These are phyloP conservation scores for Chironomus tentans DNA, from an alignment of 2,888 invertebrate species.

Conservation along the genomic window DNA sequence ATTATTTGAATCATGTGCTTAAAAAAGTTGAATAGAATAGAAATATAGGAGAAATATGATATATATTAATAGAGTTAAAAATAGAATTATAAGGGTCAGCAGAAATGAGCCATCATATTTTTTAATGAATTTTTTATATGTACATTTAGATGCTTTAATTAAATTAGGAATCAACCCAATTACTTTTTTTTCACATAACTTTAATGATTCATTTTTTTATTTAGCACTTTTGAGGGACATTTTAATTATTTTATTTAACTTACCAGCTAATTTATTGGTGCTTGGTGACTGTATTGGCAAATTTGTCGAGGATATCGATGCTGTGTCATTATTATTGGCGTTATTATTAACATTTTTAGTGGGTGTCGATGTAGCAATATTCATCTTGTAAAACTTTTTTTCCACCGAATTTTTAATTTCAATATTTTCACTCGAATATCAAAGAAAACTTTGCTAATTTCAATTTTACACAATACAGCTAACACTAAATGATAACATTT, in stretches of 20 bases:
- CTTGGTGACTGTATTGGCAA: slow-evolving; percentile 9
- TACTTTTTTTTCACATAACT: background rate
- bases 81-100: background rate
- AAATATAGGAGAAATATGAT: background rate
- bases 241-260: background rate
- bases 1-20: background rate
- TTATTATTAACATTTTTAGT: background rate
- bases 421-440: background rate
- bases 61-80: background rate
- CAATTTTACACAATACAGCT: background rate
- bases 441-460: background rate
- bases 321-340: background rate
- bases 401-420: background rate
- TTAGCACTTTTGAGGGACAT: background rate
- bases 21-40: background rate
- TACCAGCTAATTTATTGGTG: background rate
- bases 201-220: background rate
- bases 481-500: background rate
- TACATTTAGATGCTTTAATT: background rate
- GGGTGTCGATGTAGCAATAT: slow-evolving; percentile 7
- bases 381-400: background rate
- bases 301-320: background rate
- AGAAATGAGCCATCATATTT: background rate
- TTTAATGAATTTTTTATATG: background rate
- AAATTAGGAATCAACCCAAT: background rate